Evolutionary conservation across 2,888 invertebrate species (phyloP), one percentile per base, ranked within the genome.

Genomic region (Dendrolimus houi): DNA sequence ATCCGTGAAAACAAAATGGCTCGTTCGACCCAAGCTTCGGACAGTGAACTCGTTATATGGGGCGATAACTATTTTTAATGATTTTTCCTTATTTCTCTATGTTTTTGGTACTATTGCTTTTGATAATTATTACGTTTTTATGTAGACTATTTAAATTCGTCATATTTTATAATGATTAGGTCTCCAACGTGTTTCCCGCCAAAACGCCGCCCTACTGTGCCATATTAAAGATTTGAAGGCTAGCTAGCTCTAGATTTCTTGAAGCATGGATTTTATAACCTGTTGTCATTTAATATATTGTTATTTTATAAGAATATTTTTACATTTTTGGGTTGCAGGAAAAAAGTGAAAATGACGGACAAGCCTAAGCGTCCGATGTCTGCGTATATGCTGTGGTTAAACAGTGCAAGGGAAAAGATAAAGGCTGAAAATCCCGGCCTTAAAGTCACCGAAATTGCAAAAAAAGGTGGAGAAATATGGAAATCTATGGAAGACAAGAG

Each of bases 391-490:
- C 82, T 99, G 67, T 99, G 98, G 98, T 91, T 99, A 67, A 98
- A 96, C 81, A 97, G 96, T 68, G 94, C 93, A 61, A 93, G 99
- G 67, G 96, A 97, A 71, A 90, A 92, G 66, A 96, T 99, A 65
- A 99, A 98, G 85, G 91, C 94, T 52, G 96, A 98, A 56, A 94
- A 96, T 91, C 98, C 99, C 41, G 98, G 97, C 62, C 95, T 98
- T 63, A 94, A 95, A 75, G 94, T 99, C 41, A 97, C 97, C 9
- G 99, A 99, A 75, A 94, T 99, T 61, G 95, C 98, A 53, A 98
- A 98, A 87, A 97, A 96, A 76, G 99, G 95, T 59, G 99, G 99
- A 55, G 98, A 99, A 91, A 91, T 97, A 91, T 99, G 99, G 99
- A 95, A 96, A 74, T 94, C 94, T 61, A 90, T 98, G 79, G 95